Base-by-base conservation (phyloP, 2,797 vertebrate species). In the Hapalemur alaotrensis region DNA sequence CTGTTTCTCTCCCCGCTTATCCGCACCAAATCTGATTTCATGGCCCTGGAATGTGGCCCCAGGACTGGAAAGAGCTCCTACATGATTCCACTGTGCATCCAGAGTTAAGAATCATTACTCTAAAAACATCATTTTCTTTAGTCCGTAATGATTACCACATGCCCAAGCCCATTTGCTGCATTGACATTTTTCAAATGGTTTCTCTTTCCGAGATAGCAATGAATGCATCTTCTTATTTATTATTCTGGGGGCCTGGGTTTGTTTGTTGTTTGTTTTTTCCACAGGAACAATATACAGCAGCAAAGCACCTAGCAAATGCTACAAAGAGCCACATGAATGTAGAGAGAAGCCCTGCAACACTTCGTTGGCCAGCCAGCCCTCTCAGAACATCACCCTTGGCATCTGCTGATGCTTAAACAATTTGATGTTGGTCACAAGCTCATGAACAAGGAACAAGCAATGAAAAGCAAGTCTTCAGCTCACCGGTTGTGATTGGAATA, bases 291-390 rank as follows among this genome's bases (percentile, higher is more conserved):
- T 41, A 14, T 13, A 63, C 69, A 10, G 15, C 3, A 43, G 35
- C 30, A 41, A 48, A 85, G 38, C 25, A 72, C 23, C 41, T 50
- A 28, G n/a, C 15, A 35, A 63, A 76, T 8, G 15, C 41, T 6
- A 4, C 52, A 70, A 67, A 22, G 48, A 63, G 6, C 38, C 2
- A 7, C 17, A 23, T 32, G 1, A 7, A 65, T 15, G 0, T 48
- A 50, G 50, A 63, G 14, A 81, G 22, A 61, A 46, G 18, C 8
- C 0, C 2, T 0, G 6, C 5, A 9, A 17, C 52, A 9, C 38
- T 72, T 63, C 13, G 1, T 1, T 13, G 3, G 46, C 61, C 57
- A 11, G 14, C 9, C 2, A 1, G 1, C 13, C 4, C 48, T 79
- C 67, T 52, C 30, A 1, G 18, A 59, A 41, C 22, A 76, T 52